Conservation (phyloP, 2,797 vertebrate species). For the Carcharodon carcharias region DNA sequence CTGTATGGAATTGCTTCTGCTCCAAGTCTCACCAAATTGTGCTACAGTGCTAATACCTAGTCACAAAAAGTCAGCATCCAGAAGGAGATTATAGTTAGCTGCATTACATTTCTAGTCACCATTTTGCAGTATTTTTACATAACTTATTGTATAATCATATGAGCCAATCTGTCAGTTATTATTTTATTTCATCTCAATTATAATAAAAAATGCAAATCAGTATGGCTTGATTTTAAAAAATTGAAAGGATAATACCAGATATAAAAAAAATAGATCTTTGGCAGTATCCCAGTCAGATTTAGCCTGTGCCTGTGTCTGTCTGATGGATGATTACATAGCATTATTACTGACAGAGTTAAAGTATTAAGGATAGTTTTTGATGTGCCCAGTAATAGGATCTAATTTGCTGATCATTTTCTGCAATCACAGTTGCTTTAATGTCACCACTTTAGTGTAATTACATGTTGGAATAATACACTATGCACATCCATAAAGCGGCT, state of each 20-base stretch:
- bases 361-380: conserved; percentile 37
- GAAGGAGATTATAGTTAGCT: not conserved
- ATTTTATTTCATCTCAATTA: not conserved
- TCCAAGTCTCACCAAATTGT: not conserved
- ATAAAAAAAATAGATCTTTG: not conserved
- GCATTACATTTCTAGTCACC: not conserved
- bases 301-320: conserved; percentile 30
- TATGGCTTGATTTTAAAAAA: too few species aligned
- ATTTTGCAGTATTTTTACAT: not conserved
- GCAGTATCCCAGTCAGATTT: conserved; percentile 9
- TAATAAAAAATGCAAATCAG: not conserved
- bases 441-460: conserved; percentile 38
- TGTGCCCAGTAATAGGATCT: conserved; percentile 37
- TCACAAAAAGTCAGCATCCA: not conserved
- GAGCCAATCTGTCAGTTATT: not conserved
- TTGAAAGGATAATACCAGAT: not conserved
- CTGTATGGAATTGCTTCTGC: not conserved
- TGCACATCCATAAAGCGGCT: conserved; percentile 35
- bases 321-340: conserved; percentile 36
- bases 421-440: conserved; percentile 37
- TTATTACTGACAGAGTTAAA: conserved; percentile 37
- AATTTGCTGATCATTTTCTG: conserved; percentile 38
- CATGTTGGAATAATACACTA: conserved; percentile 36
- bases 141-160: not conserved
- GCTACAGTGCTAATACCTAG: not conserved